Base-by-base conservation (phyloP, 1,140 invertebrate species). In the Aleiodes sp. region DNA sequence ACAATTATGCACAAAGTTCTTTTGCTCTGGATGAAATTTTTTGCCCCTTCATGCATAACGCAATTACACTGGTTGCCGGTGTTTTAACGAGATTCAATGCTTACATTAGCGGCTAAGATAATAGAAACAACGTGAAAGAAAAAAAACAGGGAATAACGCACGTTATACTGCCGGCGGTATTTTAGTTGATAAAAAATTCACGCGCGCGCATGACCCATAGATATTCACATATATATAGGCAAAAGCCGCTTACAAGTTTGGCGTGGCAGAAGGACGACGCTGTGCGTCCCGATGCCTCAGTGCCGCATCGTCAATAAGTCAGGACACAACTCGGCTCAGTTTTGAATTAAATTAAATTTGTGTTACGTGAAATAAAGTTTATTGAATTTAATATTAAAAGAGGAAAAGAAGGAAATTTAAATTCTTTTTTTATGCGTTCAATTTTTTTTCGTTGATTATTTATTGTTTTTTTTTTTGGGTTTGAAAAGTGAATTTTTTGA, bases 251-350 rank as follows among this genome's bases (percentile, higher is more conserved):
- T 14, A 29, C 14, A 29, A n/a, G 26, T 26, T 29, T n/a, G 1
- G 31, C 37, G 16, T 8, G 12, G 16, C 31, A 26, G 7, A 39
- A 33, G 26, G 26, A 66, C 46, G 64, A 63, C 35, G 33, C 16
- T 46, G 35, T 37, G 43, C 62, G 62, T 41, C 64, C 52, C 19
- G 41, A 59, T 24, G 64, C 43, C 26, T 43, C 73, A 75, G 73
- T 75, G 57, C 66, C 70, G 70, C 63, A 46, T 29, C 37, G 65
- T 66, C 59, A 33, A 35, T 39, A 41, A 56, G 68, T 39, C 60
- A 19, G 41, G 35, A 63, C 68, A 31, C 59, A 62, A 57, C 56
- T 56, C 37, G 39, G 10, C 37, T 43, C 31, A 10, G 46, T 29
- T 37, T 16, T 14, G 10, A 33, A 41, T 64, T 4, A 14, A 26